Evolutionary conservation across 2,797 vertebrate genomes (phyloP).

Genomic region (Lutjanus campechanus): DNA sequence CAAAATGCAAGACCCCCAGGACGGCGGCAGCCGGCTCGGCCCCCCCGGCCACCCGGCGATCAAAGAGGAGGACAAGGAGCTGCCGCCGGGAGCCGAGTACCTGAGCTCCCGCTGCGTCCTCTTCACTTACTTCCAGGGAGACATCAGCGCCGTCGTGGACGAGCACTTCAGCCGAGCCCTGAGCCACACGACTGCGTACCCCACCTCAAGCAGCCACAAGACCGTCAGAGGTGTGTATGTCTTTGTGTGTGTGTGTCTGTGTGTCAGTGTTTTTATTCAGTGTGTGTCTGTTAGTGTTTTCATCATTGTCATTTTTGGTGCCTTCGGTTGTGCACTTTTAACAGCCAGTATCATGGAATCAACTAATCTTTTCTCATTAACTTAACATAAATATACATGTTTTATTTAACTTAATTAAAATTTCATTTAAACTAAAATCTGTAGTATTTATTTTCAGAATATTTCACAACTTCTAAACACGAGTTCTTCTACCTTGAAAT

Average conservation of each 20-base stretch:
- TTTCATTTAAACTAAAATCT: too few relatives aligned
- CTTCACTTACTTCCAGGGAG: conserved; percentile 98
- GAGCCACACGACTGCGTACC: conserved; percentile 91
- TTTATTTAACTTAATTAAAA: too few relatives aligned
- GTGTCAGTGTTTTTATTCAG: background rate
- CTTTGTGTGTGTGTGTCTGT: conserved; percentile 30
- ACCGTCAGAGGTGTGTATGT: conserved; percentile 76
- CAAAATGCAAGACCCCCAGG: conserved; percentile 97
- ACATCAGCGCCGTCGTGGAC: conserved; percentile 97
- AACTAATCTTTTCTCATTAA: too few relatives aligned
- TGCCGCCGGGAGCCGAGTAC: conserved; percentile 95
- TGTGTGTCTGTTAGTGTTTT: background rate
- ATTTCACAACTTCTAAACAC: too few relatives aligned
- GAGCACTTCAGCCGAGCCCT: conserved; percentile 98
- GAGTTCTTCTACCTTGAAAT: too few relatives aligned
- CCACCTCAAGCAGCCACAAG: conserved; percentile 86
- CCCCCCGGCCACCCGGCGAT: conserved; percentile 91
- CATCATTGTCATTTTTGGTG: too few relatives aligned
- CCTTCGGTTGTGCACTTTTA: too few relatives aligned
- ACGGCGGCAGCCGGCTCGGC: conserved; percentile 85
- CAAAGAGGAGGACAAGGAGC: conserved; percentile 97
- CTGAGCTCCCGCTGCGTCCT: conserved; percentile 95
- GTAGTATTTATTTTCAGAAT: too few relatives aligned
- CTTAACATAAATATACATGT: too few relatives aligned
- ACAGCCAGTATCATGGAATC: too few relatives aligned